Evolutionary conservation across 1,140 invertebrate species (phyloP).

Genomic region (Yoshiicerus persimilis): DNA sequence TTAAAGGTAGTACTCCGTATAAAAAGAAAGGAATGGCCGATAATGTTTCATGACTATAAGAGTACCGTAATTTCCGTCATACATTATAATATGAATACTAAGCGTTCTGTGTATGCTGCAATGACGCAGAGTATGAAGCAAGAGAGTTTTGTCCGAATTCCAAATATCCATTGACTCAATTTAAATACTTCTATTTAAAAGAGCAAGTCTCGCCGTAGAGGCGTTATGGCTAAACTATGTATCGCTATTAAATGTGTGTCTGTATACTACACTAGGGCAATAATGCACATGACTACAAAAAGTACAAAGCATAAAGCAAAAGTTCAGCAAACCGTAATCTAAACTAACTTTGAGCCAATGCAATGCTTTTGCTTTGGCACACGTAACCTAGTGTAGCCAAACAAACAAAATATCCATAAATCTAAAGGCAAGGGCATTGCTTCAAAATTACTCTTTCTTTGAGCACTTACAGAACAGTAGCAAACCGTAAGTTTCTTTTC

Average conservation of each 20-base stretch:
- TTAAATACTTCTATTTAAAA: neutral
- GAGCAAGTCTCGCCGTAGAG: neutral
- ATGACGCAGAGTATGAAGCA: no score
- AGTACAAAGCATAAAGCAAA: neutral
- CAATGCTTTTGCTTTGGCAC: neutral
- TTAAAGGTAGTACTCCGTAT: neutral
- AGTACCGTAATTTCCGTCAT: neutral
- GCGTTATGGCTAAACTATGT: neutral
- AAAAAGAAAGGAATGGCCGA: neutral
- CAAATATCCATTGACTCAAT: neutral
- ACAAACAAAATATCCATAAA: neutral
- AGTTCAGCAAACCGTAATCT: neutral
- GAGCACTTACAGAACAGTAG: neutral
- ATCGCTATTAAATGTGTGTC: neutral
- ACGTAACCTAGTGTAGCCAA: neutral
- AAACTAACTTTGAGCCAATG: neutral
- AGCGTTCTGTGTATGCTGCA: neutral
- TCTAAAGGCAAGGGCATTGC: neutral
- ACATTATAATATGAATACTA: neutral
- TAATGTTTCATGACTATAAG: neutral
- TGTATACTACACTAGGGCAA: neutral
- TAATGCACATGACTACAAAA: neutral
- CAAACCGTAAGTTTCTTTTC: neutral
- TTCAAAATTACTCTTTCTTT: neutral
- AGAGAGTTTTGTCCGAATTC: neutral